phyloP scores from a whole-genome alignment of 2,888 invertebrate genomes.

The Drosophila kambysellisi region DNA sequence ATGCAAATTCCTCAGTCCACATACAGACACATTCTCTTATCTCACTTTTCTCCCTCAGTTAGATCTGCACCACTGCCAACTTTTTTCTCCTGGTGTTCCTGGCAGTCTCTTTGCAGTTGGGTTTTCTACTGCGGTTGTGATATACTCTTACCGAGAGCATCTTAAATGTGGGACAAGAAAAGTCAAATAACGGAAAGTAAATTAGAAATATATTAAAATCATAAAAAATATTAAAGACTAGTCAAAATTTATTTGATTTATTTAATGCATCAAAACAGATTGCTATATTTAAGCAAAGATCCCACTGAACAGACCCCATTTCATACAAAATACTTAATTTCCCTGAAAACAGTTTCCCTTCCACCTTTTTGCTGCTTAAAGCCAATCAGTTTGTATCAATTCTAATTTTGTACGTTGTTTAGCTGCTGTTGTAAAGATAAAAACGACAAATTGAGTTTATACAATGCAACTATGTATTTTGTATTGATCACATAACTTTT shows the following conservation, averaged over 20 bases:
- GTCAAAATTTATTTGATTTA: not conserved
- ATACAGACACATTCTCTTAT: constrained; percentile 27
- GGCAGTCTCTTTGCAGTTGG: constrained; percentile 23
- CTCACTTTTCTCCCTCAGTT: not conserved
- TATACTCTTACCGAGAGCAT: constrained; percentile 37
- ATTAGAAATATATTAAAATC: not conserved
- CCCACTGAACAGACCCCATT: not conserved
- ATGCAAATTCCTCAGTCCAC: constrained; percentile 55
- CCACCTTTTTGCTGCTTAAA: not conserved
- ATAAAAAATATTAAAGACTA: not conserved
- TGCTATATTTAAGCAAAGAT: not conserved
- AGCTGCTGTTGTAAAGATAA: not conserved
- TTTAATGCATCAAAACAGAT: not conserved
- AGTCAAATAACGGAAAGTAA: no score
- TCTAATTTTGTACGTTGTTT: not conserved
- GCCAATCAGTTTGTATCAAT: not conserved
- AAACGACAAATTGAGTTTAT: constrained; percentile 12
- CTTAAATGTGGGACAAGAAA: not conserved
- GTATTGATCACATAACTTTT: constrained; percentile 31
- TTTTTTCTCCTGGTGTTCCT: constrained; percentile 25
- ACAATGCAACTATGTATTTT: constrained; percentile 1
- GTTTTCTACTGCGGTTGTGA: constrained; percentile 7
- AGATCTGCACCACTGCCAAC: constrained; percentile 28
- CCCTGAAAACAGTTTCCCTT: not conserved
- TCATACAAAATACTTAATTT: not conserved